These are phyloP conservation scores for Yponomeuta plumbellus DNA, from an alignment of 2,888 invertebrate species.

Conservation along the genomic window DNA sequence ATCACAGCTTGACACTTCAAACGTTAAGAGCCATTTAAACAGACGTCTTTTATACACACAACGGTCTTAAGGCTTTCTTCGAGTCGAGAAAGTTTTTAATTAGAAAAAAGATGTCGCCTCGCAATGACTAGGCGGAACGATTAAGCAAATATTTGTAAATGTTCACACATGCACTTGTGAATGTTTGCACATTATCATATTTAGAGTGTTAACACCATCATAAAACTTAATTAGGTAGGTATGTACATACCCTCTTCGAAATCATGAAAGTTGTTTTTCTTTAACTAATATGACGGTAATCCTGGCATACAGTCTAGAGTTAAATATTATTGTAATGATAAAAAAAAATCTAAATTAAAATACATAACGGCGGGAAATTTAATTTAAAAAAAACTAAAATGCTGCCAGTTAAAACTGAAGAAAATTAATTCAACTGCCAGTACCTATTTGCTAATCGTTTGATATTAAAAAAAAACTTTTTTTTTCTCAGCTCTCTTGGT, in stretches of 20 bases:
- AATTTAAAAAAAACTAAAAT: too few relatives aligned
- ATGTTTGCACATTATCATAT: conserved; percentile 7
- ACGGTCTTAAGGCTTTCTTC: neutral
- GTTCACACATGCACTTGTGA: neutral
- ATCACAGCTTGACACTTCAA: neutral
- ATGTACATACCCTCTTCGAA: neutral
- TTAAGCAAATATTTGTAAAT: conserved; percentile 1
- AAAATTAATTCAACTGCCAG: too few relatives aligned
- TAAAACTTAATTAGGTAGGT: neutral
- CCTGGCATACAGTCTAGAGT: neutral
- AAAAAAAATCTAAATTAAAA: neutral
- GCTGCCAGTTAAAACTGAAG: too few relatives aligned
- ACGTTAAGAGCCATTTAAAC: neutral
- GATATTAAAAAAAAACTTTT: too few relatives aligned
- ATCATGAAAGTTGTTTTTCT: neutral
- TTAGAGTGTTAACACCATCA: neutral
- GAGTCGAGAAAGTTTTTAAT: conserved; percentile 8
- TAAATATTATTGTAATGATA: neutral
- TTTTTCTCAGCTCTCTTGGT: too few relatives aligned
- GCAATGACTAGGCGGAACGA: neutral
- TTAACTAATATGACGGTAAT: neutral
- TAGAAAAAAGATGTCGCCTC: neutral
- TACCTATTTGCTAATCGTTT: too few relatives aligned
- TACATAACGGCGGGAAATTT: too few relatives aligned
- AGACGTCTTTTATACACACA: neutral